These are phyloP conservation scores for Diachrysia chrysitis DNA, from an alignment of 2,888 invertebrate genomes.

Conservation along the genomic window DNA sequence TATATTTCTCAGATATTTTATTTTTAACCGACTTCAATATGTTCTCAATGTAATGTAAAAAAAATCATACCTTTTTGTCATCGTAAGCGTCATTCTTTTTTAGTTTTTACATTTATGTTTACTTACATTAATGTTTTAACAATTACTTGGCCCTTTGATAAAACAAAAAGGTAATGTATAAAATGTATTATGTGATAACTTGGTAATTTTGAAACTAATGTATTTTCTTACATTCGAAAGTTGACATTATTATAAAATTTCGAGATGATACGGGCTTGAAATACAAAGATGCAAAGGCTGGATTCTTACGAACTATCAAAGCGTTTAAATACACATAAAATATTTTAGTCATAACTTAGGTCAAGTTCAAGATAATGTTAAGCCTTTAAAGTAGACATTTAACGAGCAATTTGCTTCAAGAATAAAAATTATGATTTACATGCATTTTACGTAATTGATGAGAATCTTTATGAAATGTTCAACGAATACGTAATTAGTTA, in stretches of 20 bases:
- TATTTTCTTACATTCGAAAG: conserved; percentile 11
- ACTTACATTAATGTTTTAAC: too few species aligned
- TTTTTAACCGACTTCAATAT: too few species aligned
- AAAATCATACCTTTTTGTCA: too few species aligned
- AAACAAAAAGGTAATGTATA: too few species aligned
- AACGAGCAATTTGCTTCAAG: conserved; percentile 3
- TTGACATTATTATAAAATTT: conserved; percentile 11
- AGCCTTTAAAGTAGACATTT: conserved; percentile 11
- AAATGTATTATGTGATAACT: too few species aligned
- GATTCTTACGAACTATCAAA: conserved; percentile 19
- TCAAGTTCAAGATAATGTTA: conserved; percentile 15
- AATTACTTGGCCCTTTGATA: too few species aligned
- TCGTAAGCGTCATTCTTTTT: too few species aligned
- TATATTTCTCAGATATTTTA: too few species aligned
- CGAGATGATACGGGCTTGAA: conserved; percentile 6
- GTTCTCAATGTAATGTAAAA: too few species aligned
- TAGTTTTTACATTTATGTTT: too few species aligned
- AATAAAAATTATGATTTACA: background rate
- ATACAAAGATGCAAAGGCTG: conserved; percentile 10
- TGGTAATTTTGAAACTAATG: background rate
- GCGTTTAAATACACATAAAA: conserved; percentile 26
- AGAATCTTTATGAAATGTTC: background rate
- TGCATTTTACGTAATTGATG: background rate
- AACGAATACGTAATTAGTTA: background rate
- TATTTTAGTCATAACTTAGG: conserved; percentile 43